Evolutionary conservation across 1,140 invertebrate species (phyloP).

Genomic region (Campoletis sonorensis): DNA sequence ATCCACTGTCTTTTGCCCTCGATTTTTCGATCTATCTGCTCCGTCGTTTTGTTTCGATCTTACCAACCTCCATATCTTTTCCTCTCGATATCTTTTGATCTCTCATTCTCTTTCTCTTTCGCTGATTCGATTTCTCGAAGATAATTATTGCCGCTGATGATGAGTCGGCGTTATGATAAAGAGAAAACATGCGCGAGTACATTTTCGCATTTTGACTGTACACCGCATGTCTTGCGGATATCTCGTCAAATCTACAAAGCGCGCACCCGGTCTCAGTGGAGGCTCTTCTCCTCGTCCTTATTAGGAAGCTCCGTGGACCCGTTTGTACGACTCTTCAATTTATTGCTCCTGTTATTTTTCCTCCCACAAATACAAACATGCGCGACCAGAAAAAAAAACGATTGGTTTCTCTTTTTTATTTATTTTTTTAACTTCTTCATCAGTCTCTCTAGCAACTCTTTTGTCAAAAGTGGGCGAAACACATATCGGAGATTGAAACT

Average conservation of each 20-base stretch:
- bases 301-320: conserved; percentile 3
- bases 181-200: conserved; percentile 10
- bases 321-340: background rate
- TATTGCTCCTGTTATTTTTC: conserved; percentile 42
- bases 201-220: background rate
- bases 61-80: background rate
- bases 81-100: background rate
- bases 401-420: too few species aligned
- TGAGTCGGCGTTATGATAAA: conserved; percentile 40
- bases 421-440: too few species aligned
- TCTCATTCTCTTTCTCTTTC: background rate
- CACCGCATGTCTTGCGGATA: conserved; percentile 9
- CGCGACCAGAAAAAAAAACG: background rate
- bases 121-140: conserved; percentile 25
- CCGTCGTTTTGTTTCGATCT: background rate
- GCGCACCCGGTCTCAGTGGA: background rate
- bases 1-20: background rate
- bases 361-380: background rate
- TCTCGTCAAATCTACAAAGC: conserved; percentile 42
- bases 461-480: too few species aligned
- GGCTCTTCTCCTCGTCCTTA: conserved; percentile 1
- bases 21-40: background rate
- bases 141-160: conserved; percentile 32
- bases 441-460: too few species aligned
- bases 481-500: background rate